phyloP scores from a whole-genome alignment of 2,113 vertebrate genomes.

The Cettia cetti region DNA sequence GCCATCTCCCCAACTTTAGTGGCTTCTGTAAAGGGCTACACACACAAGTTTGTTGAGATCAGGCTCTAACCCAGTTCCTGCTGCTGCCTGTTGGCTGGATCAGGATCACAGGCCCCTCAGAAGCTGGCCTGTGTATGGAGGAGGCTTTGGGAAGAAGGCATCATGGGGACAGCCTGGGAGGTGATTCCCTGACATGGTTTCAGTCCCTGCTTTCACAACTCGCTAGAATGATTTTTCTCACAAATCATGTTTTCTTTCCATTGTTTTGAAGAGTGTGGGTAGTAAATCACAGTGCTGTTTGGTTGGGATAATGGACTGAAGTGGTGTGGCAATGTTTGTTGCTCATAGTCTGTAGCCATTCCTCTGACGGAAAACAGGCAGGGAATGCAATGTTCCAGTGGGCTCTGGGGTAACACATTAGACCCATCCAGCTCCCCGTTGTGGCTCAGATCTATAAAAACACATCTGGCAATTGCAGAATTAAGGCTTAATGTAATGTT shows the following conservation, averaged over 20 bases:
- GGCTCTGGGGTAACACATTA: neutral
- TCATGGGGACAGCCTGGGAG: neutral
- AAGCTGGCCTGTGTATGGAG: neutral
- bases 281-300: neutral
- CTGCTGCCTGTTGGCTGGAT: neutral
- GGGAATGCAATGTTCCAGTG: fast-evolving
- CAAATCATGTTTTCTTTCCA: neutral
- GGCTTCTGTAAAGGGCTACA: neutral
- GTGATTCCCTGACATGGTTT: fast-evolving
- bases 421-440: neutral
- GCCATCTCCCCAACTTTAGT: neutral
- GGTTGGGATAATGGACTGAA: neutral
- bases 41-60: fast-evolving
- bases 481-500: neutral
- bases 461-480: neutral
- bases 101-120: neutral
- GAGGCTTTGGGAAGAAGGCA: neutral
- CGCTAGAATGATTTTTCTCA: neutral
- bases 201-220: neutral
- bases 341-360: neutral
- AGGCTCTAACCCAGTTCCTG: neutral
- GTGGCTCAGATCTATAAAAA: neutral
- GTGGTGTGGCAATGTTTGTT: neutral
- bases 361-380: neutral
- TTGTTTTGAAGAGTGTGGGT: neutral